Conservation (phyloP, 2,113 vertebrate genomes). For the Gobiocypris rarus region DNA sequence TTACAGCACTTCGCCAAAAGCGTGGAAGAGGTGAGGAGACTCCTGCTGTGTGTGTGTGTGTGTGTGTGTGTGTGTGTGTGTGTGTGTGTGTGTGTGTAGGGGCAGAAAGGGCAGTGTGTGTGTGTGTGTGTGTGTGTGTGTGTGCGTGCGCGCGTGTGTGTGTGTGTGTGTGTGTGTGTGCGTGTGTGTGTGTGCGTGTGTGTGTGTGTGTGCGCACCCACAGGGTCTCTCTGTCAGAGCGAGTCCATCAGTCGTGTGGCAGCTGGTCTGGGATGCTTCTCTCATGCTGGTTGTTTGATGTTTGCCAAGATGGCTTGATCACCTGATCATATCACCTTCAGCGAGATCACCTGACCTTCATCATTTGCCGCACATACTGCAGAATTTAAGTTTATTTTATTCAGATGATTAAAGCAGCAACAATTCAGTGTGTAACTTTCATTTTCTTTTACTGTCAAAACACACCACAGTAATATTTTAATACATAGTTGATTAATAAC, state of each 20-base stretch:
- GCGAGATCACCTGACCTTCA: slow-evolving; percentile 3
- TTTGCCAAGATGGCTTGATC: background rate
- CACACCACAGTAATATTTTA: background rate
- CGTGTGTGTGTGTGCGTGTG: slow-evolving; percentile 13
- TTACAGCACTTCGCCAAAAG: slow-evolving; percentile 93
- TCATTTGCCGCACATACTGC: background rate
- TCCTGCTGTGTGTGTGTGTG: background rate
- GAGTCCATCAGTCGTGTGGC: background rate
- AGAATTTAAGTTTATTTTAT: background rate
- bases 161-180: background rate
- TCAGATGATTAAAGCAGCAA: background rate
- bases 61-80: slow-evolving; percentile 19
- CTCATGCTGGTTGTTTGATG: background rate
- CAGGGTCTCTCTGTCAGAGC: background rate
- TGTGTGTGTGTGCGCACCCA: background rate
- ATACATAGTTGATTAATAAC: background rate
- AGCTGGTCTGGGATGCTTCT: background rate
- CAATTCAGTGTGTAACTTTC: background rate
- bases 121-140: slow-evolving; percentile 23
- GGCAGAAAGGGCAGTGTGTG: too few species aligned
- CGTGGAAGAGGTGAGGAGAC: slow-evolving; percentile 88
- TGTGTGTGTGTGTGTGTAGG: background rate
- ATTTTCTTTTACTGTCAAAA: background rate
- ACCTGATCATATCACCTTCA: slow-evolving; percentile 12
- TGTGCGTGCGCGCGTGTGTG: background rate